Conservation (phyloP, 2,797 vertebrate species). For the Chiloscyllium punctatum region DNA sequence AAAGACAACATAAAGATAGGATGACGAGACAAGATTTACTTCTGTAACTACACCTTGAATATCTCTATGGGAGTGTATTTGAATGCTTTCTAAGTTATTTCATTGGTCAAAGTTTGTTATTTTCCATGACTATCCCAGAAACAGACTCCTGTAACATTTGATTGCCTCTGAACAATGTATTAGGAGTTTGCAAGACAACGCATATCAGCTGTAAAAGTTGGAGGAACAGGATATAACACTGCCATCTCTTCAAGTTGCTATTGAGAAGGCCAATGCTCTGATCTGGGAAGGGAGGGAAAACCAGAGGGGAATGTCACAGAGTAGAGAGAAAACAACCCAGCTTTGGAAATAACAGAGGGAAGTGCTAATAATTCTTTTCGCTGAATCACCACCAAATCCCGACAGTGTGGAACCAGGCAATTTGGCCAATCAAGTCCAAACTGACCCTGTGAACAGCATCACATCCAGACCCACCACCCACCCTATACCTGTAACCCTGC, state of each 20-base stretch:
- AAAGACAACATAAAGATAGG: background rate
- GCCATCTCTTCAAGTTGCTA: too few relatives aligned
- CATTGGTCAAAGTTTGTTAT: background rate
- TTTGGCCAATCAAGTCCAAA: too few relatives aligned
- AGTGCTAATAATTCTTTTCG: too few relatives aligned
- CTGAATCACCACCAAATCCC: too few relatives aligned
- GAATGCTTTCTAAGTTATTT: background rate
- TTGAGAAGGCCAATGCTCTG: background rate
- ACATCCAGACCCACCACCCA: too few relatives aligned
- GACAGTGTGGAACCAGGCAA: too few relatives aligned
- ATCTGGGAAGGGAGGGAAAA: background rate
- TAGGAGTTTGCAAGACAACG: background rate
- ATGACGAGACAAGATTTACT: background rate
- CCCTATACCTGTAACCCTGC: too few relatives aligned
- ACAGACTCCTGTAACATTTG: background rate
- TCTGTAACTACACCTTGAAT: background rate
- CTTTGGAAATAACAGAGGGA: background rate
- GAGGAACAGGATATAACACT: background rate
- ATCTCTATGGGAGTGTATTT: background rate
- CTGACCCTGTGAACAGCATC: too few relatives aligned
- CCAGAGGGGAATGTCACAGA: background rate
- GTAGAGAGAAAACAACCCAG: background rate
- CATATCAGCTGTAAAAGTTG: background rate
- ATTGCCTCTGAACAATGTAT: background rate
- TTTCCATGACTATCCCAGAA: background rate